These are phyloP conservation scores for Phylloscopus collybita DNA, from an alignment of 2,797 vertebrate species.

Conservation along the genomic window DNA sequence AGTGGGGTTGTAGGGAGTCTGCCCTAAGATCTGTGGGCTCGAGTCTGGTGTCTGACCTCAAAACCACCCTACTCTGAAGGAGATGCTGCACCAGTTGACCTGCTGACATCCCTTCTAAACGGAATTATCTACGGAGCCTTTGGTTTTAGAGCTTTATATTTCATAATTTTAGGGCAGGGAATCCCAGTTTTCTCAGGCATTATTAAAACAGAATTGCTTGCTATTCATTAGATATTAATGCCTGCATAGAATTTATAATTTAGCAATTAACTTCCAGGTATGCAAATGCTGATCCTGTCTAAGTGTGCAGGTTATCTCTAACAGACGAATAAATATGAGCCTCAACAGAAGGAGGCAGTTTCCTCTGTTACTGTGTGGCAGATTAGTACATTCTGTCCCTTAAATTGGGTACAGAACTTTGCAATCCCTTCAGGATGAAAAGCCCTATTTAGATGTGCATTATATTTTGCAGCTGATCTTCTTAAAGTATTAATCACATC, in stretches of 20 bases:
- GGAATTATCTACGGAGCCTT: neutral
- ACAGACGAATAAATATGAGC: conserved; percentile 19
- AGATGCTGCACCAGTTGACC: neutral
- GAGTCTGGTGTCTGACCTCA: neutral
- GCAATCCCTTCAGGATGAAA: neutral
- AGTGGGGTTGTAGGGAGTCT: neutral
- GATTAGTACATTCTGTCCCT: neutral
- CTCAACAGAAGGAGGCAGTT: neutral
- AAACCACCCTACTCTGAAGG: neutral
- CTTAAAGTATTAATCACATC: neutral
- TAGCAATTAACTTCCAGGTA: conserved; percentile 44
- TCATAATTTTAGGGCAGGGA: neutral
- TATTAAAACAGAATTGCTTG: conserved; percentile 47
- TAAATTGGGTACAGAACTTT: neutral
- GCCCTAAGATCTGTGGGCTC: rapidly evolving
- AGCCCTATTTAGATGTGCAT: neutral
- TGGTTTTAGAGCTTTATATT: neutral
- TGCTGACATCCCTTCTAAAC: neutral
- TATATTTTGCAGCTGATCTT: neutral
- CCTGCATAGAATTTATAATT: conserved; percentile 33
- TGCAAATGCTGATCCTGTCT: conserved; percentile 19
- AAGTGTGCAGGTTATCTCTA: neutral
- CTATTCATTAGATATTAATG: conserved; percentile 27
- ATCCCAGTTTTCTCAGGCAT: conserved; percentile 21
- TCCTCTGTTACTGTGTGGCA: neutral